These are phyloP conservation scores for Pomatostomus ruficeps DNA, from an alignment of 2,113 vertebrate species.

Conservation along the genomic window DNA sequence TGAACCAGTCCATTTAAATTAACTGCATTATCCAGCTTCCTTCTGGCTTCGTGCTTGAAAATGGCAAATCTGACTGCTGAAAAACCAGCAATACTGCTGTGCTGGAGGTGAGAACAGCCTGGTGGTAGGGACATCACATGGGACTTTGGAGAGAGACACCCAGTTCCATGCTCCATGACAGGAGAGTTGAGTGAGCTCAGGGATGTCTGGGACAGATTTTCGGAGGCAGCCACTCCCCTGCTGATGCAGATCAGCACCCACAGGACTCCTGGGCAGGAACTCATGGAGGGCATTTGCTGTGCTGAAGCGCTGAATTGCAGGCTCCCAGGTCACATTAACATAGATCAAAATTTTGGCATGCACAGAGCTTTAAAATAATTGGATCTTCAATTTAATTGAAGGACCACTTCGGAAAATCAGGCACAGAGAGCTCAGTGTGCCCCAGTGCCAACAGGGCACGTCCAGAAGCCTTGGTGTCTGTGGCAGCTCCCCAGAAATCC, in stretches of 20 bases:
- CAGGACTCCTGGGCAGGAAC: fast-evolving
- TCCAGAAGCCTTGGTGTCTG: neutral
- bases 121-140: fast-evolving
- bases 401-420: neutral
- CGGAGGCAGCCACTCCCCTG: neutral
- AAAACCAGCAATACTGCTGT: neutral
- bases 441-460: fast-evolving
- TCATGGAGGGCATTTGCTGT: neutral
- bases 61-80: neutral
- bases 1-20: neutral
- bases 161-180: fast-evolving
- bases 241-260: neutral
- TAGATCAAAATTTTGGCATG: neutral
- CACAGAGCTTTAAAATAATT: neutral
- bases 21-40: neutral
- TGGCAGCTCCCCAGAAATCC: neutral
- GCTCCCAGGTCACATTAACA: neutral
- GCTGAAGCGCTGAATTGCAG: neutral
- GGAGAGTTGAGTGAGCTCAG: fast-evolving
- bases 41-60: neutral
- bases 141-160: neutral
- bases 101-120: neutral
- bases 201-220: neutral
- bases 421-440: neutral
- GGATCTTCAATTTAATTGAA: neutral